phyloP scores from a whole-genome alignment of 2,797 vertebrate species.

The Adrianichthys oophorus region DNA sequence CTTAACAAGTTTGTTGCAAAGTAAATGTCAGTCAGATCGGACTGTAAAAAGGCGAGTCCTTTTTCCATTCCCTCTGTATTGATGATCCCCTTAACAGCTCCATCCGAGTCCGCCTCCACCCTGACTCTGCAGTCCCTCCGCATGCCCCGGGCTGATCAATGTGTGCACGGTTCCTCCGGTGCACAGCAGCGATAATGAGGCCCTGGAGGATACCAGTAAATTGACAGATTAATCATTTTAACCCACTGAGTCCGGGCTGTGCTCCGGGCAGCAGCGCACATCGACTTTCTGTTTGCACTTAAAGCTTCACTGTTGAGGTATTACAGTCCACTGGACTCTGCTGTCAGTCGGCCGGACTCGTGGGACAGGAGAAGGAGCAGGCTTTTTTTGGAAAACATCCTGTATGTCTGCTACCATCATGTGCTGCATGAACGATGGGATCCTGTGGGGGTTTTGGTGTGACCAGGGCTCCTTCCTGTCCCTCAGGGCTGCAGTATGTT shows the following conservation, averaged over 20 bases:
- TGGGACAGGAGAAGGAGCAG: too few relatives aligned
- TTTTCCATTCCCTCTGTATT: constrained; percentile 18
- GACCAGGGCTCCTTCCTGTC: constrained; percentile 7
- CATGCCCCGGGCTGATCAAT: constrained; percentile 44
- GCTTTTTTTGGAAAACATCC: too few relatives aligned
- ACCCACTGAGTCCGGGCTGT: constrained; percentile 41
- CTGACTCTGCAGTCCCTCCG: constrained; percentile 6
- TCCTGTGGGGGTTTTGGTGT: not conserved
- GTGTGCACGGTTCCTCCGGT: constrained; percentile 31
- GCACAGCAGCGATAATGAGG: constrained; percentile 47
- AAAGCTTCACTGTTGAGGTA: constrained; percentile 41
- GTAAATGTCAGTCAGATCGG: too few relatives aligned
- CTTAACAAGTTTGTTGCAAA: too few relatives aligned
- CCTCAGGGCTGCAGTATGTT: constrained; percentile 87
- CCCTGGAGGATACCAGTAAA: constrained; percentile 48
- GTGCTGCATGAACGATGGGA: too few relatives aligned
- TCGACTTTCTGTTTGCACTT: constrained; percentile 44
- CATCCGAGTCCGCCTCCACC: constrained; percentile 14
- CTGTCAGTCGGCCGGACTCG: constrained; percentile 28
- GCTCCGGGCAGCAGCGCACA: constrained; percentile 27
- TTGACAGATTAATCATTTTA: constrained; percentile 60
- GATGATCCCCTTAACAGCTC: constrained; percentile 22
- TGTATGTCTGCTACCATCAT: too few relatives aligned
- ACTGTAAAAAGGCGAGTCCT: constrained; percentile 5
- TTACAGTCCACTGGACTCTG: constrained; percentile 26